A percentile compares a stretch with the other conserved stretches of the same genome.
phyloP scores from a whole-genome alignment of 2,888 invertebrate species.

The Lacanobia wlatinum region DNA sequence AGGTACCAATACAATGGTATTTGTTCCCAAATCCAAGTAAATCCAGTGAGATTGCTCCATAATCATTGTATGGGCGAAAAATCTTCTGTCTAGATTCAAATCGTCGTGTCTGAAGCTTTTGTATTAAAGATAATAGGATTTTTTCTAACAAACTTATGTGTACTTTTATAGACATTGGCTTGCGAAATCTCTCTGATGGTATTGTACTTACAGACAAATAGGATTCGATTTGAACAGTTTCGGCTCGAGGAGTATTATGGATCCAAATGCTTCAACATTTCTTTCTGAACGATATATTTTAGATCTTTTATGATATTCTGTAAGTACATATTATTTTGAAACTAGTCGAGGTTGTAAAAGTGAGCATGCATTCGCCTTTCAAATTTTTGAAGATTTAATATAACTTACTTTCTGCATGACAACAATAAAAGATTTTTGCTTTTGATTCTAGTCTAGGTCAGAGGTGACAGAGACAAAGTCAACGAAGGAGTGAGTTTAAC shows the following conservation, averaged over 20 bases:
- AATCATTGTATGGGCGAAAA: slow-evolving; percentile 58
- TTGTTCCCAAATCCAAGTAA: slow-evolving; percentile 60
- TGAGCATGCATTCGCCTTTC: not conserved
- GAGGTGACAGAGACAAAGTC: too few species aligned
- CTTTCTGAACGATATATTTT: slow-evolving; percentile 18
- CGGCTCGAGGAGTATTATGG: slow-evolving; percentile 36
- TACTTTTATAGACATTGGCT: slow-evolving; percentile 54
- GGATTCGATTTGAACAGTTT: slow-evolving; percentile 50
- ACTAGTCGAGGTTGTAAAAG: not conserved
- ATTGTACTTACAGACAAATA: slow-evolving; percentile 54
- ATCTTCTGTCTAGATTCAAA: slow-evolving; percentile 58
- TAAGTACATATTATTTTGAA: slow-evolving; percentile 8
- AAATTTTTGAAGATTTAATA: not conserved
- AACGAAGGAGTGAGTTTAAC: too few species aligned
- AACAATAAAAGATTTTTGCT: not conserved
- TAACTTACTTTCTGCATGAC: not conserved
- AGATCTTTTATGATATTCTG: slow-evolving; percentile 9
- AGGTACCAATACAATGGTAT: slow-evolving; percentile 58
- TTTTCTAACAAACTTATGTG: slow-evolving; percentile 50
- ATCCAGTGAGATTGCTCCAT: slow-evolving; percentile 59
- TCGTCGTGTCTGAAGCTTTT: slow-evolving; percentile 49
- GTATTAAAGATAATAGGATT: slow-evolving; percentile 53
- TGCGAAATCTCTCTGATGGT: slow-evolving; percentile 46
- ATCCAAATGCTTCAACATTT: slow-evolving; percentile 36
- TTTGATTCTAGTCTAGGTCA: too few species aligned